Conservation (phyloP, 2,113 vertebrate genomes). For the Tyrannus savana region DNA sequence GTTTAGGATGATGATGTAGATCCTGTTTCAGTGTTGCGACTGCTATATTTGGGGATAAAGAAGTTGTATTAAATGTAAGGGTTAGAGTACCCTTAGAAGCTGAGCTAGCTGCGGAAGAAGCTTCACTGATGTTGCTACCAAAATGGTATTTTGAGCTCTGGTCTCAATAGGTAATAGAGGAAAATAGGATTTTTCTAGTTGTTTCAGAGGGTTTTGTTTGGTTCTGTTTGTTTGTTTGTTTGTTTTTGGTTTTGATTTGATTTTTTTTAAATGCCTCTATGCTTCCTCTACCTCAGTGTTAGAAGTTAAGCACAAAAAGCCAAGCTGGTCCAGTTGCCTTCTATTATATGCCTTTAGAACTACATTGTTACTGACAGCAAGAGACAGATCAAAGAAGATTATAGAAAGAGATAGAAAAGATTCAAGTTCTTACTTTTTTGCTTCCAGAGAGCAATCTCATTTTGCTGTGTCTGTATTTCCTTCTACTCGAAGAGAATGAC, state of each 20-base stretch:
- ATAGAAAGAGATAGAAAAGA: neutral
- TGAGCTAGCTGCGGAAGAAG: neutral
- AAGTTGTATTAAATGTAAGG: neutral
- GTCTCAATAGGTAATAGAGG: neutral
- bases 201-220: neutral
- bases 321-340: neutral
- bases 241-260: too few species aligned
- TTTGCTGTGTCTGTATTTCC: neutral
- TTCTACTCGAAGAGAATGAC: neutral
- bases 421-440: neutral
- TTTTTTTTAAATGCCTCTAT: neutral
- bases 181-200: neutral
- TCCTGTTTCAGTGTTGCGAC: neutral
- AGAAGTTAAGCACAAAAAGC: neutral
- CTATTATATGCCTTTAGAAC: neutral
- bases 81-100: neutral
- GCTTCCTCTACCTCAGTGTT: neutral
- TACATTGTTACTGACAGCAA: neutral
- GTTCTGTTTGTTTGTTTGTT: neutral
- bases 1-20: neutral
- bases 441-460: neutral
- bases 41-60: neutral
- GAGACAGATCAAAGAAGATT: neutral
- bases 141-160: neutral
- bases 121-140: neutral